Conservation (phyloP, 2,797 vertebrate genomes). For the Tiaroga cobitis region DNA sequence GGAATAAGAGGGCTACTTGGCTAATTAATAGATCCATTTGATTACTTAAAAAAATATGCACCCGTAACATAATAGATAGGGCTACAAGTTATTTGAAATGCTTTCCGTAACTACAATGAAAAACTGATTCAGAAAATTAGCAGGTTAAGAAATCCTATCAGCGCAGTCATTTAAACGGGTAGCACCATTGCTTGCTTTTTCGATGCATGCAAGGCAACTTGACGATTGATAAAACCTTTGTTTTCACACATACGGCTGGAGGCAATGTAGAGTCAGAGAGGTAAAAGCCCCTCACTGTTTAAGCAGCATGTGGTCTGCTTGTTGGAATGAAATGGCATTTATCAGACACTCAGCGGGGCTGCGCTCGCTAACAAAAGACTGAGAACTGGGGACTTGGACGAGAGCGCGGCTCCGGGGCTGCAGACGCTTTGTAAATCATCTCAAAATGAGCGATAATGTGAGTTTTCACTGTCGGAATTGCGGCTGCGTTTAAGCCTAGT, state of each 20-base stretch:
- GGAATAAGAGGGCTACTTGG: background rate
- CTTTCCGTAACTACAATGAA: background rate
- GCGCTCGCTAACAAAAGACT: slow-evolving; percentile 58
- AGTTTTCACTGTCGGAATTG: slow-evolving; percentile 10
- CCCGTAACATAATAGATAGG: background rate
- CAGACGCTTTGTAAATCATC: slow-evolving; percentile 38
- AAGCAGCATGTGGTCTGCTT: slow-evolving; percentile 55
- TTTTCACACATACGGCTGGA: slow-evolving; percentile 41
- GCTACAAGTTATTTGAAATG: background rate
- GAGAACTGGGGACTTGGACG: slow-evolving; percentile 31
- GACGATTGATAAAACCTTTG: slow-evolving; percentile 49
- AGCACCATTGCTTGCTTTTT: background rate
- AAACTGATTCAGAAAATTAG: background rate
- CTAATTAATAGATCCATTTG: background rate
- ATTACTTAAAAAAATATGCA: too few species aligned
- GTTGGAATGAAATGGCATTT: slow-evolving; percentile 56
- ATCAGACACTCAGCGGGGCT: slow-evolving; percentile 53
- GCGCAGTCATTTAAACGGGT: background rate
- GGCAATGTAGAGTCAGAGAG: slow-evolving; percentile 40
- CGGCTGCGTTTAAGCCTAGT: background rate
- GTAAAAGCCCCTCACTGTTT: slow-evolving; percentile 43
- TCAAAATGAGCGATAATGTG: slow-evolving; percentile 29
- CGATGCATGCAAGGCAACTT: slow-evolving; percentile 18
- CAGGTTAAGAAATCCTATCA: slow-evolving; percentile 13
- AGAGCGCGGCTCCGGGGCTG: slow-evolving; percentile 35